These are phyloP conservation scores for Malaclemys terrapin DNA, from an alignment of 2,113 vertebrate species.

Conservation along the genomic window DNA sequence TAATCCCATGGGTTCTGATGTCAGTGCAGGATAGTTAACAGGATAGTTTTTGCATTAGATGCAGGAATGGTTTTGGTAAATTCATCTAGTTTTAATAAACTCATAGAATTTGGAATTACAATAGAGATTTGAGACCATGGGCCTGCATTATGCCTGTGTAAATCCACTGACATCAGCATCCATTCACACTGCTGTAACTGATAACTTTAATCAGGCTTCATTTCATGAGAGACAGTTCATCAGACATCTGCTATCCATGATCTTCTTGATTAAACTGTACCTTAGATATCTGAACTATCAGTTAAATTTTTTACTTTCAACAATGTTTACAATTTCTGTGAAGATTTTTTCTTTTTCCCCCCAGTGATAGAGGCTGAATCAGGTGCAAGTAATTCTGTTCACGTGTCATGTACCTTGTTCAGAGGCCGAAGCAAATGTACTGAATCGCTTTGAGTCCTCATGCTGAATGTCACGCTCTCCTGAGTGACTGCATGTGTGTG, in stretches of 20 bases:
- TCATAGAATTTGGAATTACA: background rate
- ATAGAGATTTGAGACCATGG: background rate
- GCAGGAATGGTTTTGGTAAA: background rate
- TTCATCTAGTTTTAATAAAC: background rate
- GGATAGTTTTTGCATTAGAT: background rate
- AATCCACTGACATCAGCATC: background rate
- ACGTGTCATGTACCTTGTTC: background rate
- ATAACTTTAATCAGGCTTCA: background rate
- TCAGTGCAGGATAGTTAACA: background rate
- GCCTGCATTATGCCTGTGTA: background rate
- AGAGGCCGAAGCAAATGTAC: accelerated
- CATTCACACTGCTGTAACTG: background rate
- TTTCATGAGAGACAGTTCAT: background rate
- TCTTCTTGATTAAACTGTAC: background rate
- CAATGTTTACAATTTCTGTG: background rate
- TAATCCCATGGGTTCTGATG: background rate
- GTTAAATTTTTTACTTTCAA: background rate
- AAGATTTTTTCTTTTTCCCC: background rate
- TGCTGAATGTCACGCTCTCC: background rate
- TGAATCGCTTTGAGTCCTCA: background rate
- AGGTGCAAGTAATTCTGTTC: background rate
- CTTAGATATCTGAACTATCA: background rate
- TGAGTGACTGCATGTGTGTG: background rate
- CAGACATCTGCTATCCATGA: background rate
- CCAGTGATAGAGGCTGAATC: conserved; percentile 24